Percentiles rank a stretch among this genome's conserved stretches.
Evolutionary conservation across 2,797 vertebrate genomes (phyloP).

Genomic region (Coregonus sp.): DNA sequence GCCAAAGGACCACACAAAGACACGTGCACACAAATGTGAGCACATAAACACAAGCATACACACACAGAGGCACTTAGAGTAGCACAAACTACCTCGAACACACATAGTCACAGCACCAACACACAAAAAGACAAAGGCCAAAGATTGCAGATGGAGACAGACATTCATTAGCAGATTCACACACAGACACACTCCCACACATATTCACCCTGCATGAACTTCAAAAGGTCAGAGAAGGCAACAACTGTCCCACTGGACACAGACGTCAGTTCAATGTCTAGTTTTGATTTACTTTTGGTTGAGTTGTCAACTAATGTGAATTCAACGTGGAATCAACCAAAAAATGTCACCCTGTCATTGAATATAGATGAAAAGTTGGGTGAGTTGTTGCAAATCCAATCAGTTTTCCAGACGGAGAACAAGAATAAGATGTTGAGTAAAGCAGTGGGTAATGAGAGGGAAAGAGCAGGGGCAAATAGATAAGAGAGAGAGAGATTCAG

Average conservation of each 20-base stretch:
- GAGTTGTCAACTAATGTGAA: no score
- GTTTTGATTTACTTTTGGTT: no score
- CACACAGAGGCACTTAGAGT: constrained; percentile 7
- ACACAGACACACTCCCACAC: neutral
- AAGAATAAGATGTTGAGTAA: constrained; percentile 2
- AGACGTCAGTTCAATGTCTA: neutral
- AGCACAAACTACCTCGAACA: neutral
- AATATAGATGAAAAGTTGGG: no score
- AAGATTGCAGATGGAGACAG: neutral
- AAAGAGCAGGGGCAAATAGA: neutral
- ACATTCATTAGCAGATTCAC: neutral
- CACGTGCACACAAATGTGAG: neutral
- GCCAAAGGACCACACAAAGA: neutral
- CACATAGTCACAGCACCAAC: neutral
- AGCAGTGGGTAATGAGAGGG: neutral
- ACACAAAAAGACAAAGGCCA: neutral
- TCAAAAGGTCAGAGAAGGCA: constrained; percentile 18
- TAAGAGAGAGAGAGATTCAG: neutral
- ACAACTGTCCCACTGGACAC: constrained; percentile 16
- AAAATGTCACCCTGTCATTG: no score
- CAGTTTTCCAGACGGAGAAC: constrained; percentile 20
- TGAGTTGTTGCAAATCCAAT: constrained; percentile 19
- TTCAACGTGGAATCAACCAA: no score
- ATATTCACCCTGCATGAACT: neutral
- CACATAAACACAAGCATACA: constrained; percentile 13